Base-by-base conservation (phyloP, 2,113 vertebrate genomes). In the Muntiacus reevesi region DNA sequence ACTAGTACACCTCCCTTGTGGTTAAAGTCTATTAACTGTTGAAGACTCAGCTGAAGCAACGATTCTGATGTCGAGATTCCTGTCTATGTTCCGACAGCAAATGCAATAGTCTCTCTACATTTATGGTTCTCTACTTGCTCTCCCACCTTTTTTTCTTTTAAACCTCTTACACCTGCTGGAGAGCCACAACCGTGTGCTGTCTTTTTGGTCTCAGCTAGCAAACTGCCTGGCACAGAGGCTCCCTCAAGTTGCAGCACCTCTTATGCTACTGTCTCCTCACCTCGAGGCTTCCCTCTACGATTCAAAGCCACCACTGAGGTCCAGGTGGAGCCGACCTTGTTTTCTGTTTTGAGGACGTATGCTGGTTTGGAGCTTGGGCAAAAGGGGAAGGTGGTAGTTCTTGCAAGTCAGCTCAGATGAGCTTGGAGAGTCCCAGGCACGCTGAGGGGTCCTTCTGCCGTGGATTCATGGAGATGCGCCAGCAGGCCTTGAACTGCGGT, bases 1-100 rank as follows among this genome's bases (percentile, higher is more conserved):
- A 86, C 52, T 54, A 27, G 84, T 45, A 84, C 6, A 52, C 9
- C 7, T 93, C 30, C 52, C 82, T 57, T 47, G 71, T 83, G 64
- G 40, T n/a, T 84, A 50, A 89, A 74, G 50, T 93, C 71, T 95
- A 47, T 96, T 92, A 84, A 84, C 81, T 74, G 62, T 84, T 95
- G 82, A 87, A 60, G 43, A 88, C 83, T 92, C 52, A 27, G 67
- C 3, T n/a, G 47, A 74, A 94, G 67, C 59, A 93, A 74, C 28
- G 21, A 28, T 78, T 89, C 76, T 71, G 71, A 57, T 43, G 67
- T 87, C 36, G 54, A 45, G n/a, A 60, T 11, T 45, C 17, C 87
- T 14, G 33, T 95, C n/a, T 25, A 6, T 15, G 2, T 62, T 91
- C 36, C 43, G 21, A 36, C 1, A 55, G 62, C 10, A n/a, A n/a